phyloP scores from a whole-genome alignment of 2,113 vertebrate genomes.

The Sylvilagus bachmani region DNA sequence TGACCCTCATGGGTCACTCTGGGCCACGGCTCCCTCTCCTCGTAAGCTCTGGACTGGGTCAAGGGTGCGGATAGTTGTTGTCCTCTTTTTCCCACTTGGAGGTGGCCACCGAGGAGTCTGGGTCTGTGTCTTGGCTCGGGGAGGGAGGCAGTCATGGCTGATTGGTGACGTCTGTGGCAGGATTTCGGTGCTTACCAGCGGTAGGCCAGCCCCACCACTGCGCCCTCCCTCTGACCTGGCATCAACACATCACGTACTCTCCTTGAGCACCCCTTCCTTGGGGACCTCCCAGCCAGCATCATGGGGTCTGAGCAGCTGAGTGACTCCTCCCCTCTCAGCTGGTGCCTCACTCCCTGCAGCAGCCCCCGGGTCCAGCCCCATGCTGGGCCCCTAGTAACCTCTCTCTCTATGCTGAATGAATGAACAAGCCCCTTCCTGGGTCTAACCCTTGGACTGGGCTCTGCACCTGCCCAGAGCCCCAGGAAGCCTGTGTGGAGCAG shows the following conservation, averaged over 20 bases:
- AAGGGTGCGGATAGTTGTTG: not conserved
- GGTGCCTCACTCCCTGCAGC: not conserved
- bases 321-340: not conserved
- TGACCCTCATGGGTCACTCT: not conserved
- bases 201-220: fast-evolving
- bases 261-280: not conserved
- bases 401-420: not conserved
- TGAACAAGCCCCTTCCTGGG: not conserved
- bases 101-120: not conserved
- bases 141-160: not conserved
- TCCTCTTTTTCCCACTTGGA: not conserved
- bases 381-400: not conserved
- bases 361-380: not conserved
- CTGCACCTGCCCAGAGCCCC: not conserved
- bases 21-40: not conserved
- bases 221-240: not conserved
- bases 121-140: not conserved
- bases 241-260: not conserved
- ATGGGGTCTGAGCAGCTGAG: not conserved
- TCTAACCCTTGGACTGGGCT: not conserved
- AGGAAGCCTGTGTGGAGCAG: not conserved
- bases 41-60: not conserved
- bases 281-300: too few relatives aligned
- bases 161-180: not conserved
- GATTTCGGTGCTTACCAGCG: not conserved